A percentile compares a stretch with the other conserved stretches of the same genome.
Evolutionary conservation across 2,888 invertebrate species (phyloP).

Genomic region (Ceramica pisi): DNA sequence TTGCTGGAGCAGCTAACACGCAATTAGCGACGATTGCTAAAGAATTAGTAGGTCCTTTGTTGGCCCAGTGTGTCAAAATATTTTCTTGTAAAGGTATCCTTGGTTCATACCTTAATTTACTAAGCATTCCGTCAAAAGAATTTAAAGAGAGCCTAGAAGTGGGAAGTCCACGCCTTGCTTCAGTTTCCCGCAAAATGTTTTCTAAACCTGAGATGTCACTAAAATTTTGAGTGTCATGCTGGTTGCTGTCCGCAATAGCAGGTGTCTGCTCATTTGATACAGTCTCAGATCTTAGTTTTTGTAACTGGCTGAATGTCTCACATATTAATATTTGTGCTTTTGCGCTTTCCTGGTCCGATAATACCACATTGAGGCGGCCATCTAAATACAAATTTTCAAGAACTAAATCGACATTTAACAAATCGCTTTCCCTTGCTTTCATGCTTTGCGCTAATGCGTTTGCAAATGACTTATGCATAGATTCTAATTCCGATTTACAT

Average conservation of each 20-base stretch:
- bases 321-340: background rate
- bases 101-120: conserved; percentile 2
- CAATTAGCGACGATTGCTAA: conserved; percentile 11
- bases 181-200: background rate
- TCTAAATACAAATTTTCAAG: background rate
- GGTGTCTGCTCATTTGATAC: background rate
- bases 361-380: background rate
- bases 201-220: background rate
- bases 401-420: background rate
- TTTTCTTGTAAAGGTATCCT: background rate
- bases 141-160: background rate
- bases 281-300: background rate
- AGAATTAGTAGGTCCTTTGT: background rate
- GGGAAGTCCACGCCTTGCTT: conserved; percentile 1
- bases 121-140: conserved; percentile 2
- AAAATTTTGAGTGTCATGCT: background rate
- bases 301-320: background rate
- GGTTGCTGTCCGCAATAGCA: background rate
- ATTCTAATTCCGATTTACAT: background rate
- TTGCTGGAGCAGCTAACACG: conserved; percentile 9
- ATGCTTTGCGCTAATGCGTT: background rate
- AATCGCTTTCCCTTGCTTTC: background rate
- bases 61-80: background rate
- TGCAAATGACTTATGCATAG: background rate
- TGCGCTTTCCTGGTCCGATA: background rate